Evolutionary conservation across 53 echinoderm and acorn worm genomes (phyloP).

Genomic region (Stichopus horrens): DNA sequence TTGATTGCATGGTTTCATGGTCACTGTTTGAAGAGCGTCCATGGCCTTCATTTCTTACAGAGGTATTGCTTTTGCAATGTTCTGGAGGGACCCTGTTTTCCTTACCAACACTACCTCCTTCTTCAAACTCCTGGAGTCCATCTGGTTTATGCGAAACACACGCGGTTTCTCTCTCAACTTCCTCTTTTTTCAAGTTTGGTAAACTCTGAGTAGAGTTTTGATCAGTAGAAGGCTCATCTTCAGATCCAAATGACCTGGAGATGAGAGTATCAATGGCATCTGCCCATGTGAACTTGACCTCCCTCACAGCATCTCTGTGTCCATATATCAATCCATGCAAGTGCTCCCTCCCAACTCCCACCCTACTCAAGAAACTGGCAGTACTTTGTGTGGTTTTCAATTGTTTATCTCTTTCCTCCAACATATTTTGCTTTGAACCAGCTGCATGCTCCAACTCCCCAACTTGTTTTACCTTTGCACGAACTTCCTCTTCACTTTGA

Average conservation of each 20-base stretch:
- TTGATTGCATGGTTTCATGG: neutral
- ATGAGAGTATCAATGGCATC: slow-evolving; percentile 43
- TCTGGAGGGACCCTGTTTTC: neutral
- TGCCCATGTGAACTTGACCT: slow-evolving; percentile 44
- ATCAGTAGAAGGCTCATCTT: neutral
- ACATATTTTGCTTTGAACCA: neutral
- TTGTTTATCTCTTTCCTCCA: neutral
- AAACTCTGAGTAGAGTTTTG: neutral
- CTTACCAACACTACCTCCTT: neutral
- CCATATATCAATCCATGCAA: slow-evolving; percentile 26
- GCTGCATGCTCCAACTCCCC: neutral
- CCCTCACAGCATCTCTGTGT: slow-evolving; percentile 26
- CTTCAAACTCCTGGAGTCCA: neutral
- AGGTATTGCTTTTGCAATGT: neutral
- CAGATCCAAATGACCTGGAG: slow-evolving; percentile 29
- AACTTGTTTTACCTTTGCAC: neutral
- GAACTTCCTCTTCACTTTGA: neutral
- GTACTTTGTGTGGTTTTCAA: neutral
- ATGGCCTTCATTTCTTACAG: too few species aligned
- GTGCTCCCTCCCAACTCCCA: neutral
- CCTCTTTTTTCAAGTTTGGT: neutral
- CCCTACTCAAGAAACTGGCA: neutral
- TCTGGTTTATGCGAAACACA: neutral
- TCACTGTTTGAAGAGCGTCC: neutral
- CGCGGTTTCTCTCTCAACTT: too few species aligned